A percentile compares a stretch with the other conserved stretches of the same genome.
Evolutionary conservation across 2,113 vertebrate species (phyloP).

Genomic region (Heptranchias perlo): DNA sequence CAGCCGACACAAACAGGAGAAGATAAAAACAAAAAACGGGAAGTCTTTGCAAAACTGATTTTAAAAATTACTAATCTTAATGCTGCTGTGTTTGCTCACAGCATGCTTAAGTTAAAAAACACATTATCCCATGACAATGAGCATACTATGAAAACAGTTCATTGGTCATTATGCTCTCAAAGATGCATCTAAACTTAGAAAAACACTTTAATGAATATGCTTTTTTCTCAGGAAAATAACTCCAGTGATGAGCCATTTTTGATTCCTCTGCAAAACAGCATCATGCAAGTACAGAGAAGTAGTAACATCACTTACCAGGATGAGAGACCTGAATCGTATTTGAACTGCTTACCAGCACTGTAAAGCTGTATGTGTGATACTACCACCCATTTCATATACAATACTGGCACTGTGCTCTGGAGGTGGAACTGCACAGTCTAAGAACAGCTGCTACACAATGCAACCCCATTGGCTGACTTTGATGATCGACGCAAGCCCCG

Average conservation of each 20-base stretch:
- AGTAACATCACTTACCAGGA: constrained; percentile 30
- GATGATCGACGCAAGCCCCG: constrained; percentile 27
- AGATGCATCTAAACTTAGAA: not conserved
- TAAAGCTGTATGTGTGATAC: constrained; percentile 28
- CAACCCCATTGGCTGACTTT: constrained; percentile 27
- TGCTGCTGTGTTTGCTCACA: not conserved
- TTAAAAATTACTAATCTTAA: not conserved
- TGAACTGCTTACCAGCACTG: constrained; percentile 33
- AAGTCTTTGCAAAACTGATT: not conserved
- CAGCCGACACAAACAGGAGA: not conserved
- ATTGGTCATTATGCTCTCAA: not conserved
- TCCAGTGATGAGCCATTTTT: not conserved
- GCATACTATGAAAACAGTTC: not conserved
- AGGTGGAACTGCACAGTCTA: constrained; percentile 33
- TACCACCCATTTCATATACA: constrained; percentile 27
- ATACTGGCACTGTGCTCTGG: constrained; percentile 19
- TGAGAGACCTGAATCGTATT: constrained; percentile 22
- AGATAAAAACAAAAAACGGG: not conserved
- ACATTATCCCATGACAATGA: not conserved
- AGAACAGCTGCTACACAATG: constrained; percentile 32
- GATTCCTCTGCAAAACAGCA: not conserved
- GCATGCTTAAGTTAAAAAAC: not conserved
- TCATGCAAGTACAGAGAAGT: constrained; percentile 9
- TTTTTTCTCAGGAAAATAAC: not conserved
- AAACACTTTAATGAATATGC: not conserved